These are phyloP conservation scores for Catocala sponsa DNA, from an alignment of 2,888 invertebrate species.

Conservation along the genomic window DNA sequence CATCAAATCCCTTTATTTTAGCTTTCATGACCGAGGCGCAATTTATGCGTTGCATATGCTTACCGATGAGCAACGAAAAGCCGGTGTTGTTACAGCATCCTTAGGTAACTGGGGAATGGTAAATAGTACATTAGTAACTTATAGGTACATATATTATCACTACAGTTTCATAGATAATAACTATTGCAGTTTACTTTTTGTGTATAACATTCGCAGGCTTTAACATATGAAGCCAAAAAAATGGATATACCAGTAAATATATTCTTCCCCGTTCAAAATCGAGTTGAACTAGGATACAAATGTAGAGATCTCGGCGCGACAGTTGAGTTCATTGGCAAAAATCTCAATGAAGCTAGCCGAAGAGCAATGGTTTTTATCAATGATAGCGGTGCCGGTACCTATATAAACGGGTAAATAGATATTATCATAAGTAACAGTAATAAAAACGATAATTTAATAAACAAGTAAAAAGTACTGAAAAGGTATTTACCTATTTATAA, in stretches of 20 bases:
- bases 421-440: too few relatives aligned
- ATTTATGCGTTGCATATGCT: conserved; percentile 93
- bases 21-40: conserved; percentile 96
- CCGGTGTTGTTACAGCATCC: conserved; percentile 95
- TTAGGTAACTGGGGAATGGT: conserved; percentile 96
- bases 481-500: too few relatives aligned
- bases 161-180: neutral
- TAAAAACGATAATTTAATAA: too few relatives aligned
- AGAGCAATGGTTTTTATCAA: conserved; percentile 91
- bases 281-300: conserved; percentile 93
- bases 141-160: neutral
- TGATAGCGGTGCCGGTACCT: conserved; percentile 88
- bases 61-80: conserved; percentile 89
- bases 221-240: conserved; percentile 91
- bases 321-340: conserved; percentile 92
- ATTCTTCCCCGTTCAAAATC: conserved; percentile 94
- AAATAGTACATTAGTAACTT: neutral
- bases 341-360: conserved; percentile 93
- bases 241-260: conserved; percentile 91
- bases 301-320: conserved; percentile 93
- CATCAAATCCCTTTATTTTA: conserved; percentile 62
- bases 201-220: conserved; percentile 60
- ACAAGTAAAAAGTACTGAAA: too few relatives aligned
- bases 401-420: conserved; percentile 92
- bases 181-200: neutral